A percentile compares a stretch with the other conserved stretches of the same genome.
Conservation (phyloP, 2,797 vertebrate species). For the Calcarius lapponicus region DNA sequence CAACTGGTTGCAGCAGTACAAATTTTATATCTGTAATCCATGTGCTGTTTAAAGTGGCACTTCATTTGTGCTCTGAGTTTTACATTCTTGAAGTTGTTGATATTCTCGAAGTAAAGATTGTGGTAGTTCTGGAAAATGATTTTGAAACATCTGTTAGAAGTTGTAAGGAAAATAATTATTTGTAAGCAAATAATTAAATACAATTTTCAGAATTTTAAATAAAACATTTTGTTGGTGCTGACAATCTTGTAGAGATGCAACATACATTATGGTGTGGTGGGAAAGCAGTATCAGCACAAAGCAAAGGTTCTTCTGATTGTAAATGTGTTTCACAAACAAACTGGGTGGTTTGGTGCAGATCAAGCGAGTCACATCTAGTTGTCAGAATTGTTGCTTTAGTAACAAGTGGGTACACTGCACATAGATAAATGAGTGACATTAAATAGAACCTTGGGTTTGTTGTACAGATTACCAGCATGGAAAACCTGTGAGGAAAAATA, state of each 20-base stretch:
- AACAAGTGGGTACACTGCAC: not conserved
- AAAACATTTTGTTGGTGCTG: conserved; percentile 29
- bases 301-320: not conserved
- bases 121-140: conserved; percentile 51
- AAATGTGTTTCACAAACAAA: not conserved
- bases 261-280: not conserved
- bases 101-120: conserved; percentile 61
- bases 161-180: conserved; percentile 11
- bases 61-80: conserved; percentile 32
- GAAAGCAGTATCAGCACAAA: not conserved
- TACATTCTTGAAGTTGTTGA: conserved; percentile 44
- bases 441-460: not conserved
- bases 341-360: not conserved
- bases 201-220: not conserved
- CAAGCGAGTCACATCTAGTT: not conserved
- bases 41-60: conserved; percentile 15
- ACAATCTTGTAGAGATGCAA: not conserved
- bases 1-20: not conserved
- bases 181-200: conserved; percentile 13
- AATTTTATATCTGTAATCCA: conserved; percentile 48
- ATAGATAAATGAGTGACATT: not conserved
- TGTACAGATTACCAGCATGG: not conserved
- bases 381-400: conserved; percentile 13
- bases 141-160: conserved; percentile 50
- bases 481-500: not conserved